phyloP scores from a whole-genome alignment of 2,113 vertebrate genomes.

The Tychaedon coryphoeus region DNA sequence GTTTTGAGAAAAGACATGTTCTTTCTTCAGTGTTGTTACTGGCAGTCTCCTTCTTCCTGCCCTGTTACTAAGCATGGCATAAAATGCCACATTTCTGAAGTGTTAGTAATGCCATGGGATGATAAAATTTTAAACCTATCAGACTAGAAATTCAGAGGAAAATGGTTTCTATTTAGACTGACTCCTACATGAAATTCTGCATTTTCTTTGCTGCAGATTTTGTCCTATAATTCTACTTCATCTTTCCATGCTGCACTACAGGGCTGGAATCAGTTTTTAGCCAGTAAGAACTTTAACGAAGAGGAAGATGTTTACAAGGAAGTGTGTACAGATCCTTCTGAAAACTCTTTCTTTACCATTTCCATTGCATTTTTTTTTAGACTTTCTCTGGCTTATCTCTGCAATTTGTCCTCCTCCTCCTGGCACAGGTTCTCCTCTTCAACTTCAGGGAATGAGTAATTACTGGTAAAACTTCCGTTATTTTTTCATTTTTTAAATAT shows the following conservation, averaged over 20 bases:
- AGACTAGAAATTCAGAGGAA: not conserved
- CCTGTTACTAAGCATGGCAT: not conserved
- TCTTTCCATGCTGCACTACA: not conserved
- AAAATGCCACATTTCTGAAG: conserved; percentile 6
- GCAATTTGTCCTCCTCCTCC: not conserved
- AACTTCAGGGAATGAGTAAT: accelerated
- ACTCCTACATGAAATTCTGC: not conserved
- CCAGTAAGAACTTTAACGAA: not conserved
- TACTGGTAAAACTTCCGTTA: not conserved
- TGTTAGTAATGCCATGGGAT: not conserved
- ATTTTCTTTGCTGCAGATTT: not conserved
- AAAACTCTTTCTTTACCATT: not conserved
- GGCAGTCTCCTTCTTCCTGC: not conserved
- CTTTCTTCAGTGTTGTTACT: conserved; percentile 1
- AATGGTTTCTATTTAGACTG: not conserved
- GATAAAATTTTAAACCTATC: not conserved
- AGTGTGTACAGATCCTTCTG: not conserved
- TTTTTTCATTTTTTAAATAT: not conserved
- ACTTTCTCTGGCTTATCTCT: not conserved
- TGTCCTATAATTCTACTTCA: not conserved
- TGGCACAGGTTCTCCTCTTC: not conserved
- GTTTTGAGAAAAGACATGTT: not conserved
- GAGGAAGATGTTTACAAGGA: not conserved
- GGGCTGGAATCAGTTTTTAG: not conserved
- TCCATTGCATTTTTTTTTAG: not conserved